phyloP scores from a whole-genome alignment of 2,113 vertebrate genomes.

The Diadophis punctatus region DNA sequence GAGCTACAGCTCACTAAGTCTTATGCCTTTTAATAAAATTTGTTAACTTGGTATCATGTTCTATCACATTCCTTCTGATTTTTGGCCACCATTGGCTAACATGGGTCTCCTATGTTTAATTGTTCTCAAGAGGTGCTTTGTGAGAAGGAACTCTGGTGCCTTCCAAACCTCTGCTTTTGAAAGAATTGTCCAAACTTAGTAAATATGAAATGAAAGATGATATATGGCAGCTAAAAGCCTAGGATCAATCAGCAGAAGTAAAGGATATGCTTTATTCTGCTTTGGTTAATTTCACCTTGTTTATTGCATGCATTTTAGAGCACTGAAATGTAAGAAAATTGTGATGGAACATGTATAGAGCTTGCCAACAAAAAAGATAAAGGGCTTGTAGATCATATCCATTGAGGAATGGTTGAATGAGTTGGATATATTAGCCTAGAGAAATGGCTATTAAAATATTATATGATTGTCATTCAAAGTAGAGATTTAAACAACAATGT shows the following conservation, averaged over 20 bases:
- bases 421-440: not conserved
- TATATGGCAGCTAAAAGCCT: not conserved
- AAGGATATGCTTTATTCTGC: not conserved
- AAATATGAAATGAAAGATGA: not conserved
- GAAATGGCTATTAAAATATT: not conserved
- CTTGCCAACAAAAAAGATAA: not conserved
- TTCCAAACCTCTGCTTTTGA: not conserved
- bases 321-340: not conserved
- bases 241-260: not conserved
- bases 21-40: not conserved
- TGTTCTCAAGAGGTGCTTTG: not conserved
- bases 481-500: not conserved
- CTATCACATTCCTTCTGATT: not conserved
- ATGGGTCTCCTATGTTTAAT: not conserved
- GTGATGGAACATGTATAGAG: not conserved
- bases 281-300: not conserved
- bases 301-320: not conserved
- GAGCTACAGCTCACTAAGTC: not conserved
- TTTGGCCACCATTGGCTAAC: not conserved
- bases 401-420: not conserved
- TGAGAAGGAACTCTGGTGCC: not conserved
- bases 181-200: not conserved
- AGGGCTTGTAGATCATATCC: not conserved
- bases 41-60: not conserved
- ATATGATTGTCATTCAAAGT: not conserved